These are phyloP conservation scores for Neoascia interrupta DNA, from an alignment of 2,888 invertebrate genomes.

Conservation along the genomic window DNA sequence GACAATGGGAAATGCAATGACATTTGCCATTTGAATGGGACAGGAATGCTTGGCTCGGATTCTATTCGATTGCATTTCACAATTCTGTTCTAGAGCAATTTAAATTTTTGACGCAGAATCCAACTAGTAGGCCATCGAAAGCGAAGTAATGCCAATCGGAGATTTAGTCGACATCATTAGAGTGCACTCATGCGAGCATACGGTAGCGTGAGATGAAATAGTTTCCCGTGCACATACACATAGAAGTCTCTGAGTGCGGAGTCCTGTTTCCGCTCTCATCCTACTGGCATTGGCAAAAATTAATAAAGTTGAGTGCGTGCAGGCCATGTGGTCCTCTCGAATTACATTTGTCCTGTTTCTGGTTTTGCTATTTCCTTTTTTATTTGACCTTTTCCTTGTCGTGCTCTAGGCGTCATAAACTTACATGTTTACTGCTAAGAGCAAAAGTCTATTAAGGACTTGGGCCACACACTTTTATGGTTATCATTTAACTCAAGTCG, in stretches of 20 bases:
- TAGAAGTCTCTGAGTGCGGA: too few species aligned
- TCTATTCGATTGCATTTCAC: slow-evolving; percentile 52
- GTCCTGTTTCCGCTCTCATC: too few species aligned
- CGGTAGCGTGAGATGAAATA: slow-evolving; percentile 12
- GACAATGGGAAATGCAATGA: slow-evolving; percentile 55
- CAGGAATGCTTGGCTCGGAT: slow-evolving; percentile 33
- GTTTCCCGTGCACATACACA: too few species aligned
- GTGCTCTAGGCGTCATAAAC: slow-evolving; percentile 53
- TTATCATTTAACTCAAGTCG: slow-evolving; percentile 55
- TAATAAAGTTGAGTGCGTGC: slow-evolving; percentile 59
- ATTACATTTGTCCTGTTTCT: slow-evolving; percentile 44
- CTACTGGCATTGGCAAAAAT: slow-evolving; percentile 23
- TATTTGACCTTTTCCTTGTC: slow-evolving; percentile 38
- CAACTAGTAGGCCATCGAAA: too few species aligned
- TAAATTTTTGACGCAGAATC: slow-evolving; percentile 42
- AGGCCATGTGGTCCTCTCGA: slow-evolving; percentile 39
- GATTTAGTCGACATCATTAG: slow-evolving; percentile 49
- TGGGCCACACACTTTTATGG: slow-evolving; percentile 53
- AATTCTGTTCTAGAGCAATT: slow-evolving; percentile 31
- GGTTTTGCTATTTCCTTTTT: slow-evolving; percentile 23
- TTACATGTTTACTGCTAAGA: slow-evolving; percentile 52
- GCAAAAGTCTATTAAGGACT: slow-evolving; percentile 60
- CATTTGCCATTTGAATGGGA: slow-evolving; percentile 54
- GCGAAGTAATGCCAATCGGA: slow-evolving; percentile 47
- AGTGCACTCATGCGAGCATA: slow-evolving; percentile 34